phyloP scores from a whole-genome alignment of 2,888 invertebrate genomes.

The Bruchidius siliquastri region DNA sequence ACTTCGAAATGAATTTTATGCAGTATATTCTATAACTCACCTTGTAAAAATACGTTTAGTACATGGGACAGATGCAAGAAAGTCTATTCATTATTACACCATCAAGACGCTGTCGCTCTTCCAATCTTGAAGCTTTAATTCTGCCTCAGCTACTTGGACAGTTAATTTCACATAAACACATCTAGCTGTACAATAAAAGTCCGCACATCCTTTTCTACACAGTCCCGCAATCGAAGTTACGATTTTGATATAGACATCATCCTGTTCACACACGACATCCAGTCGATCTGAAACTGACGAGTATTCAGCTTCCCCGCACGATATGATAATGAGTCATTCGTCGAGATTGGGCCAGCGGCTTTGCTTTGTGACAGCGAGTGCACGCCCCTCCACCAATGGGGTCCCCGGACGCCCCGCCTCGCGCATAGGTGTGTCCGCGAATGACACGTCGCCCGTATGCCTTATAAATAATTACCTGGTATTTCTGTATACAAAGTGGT shows the following conservation, averaged over 20 bases:
- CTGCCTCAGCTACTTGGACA: too few relatives aligned
- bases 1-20: too few relatives aligned
- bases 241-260: background rate
- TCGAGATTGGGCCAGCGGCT: slow-evolving; percentile 5
- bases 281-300: background rate
- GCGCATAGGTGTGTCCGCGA: background rate
- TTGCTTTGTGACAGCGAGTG: background rate
- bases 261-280: background rate
- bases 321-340: background rate
- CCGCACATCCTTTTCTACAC: background rate
- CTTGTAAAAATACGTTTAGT: too few relatives aligned
- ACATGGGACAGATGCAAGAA: too few relatives aligned
- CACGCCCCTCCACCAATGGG: slow-evolving; percentile 19
- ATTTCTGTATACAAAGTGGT: slow-evolving; percentile 29
- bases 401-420: background rate
- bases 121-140: too few relatives aligned
- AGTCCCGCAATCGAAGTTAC: background rate
- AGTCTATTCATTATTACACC: too few relatives aligned
- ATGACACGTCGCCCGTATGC: background rate
- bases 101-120: too few relatives aligned
- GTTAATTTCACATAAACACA: background rate
- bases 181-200: background rate
- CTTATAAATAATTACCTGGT: slow-evolving; percentile 25
- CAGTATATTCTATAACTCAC: too few relatives aligned
- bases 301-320: background rate